These are phyloP conservation scores for Eremobia ochroleuca DNA, from an alignment of 2,888 invertebrate species.

Conservation along the genomic window DNA sequence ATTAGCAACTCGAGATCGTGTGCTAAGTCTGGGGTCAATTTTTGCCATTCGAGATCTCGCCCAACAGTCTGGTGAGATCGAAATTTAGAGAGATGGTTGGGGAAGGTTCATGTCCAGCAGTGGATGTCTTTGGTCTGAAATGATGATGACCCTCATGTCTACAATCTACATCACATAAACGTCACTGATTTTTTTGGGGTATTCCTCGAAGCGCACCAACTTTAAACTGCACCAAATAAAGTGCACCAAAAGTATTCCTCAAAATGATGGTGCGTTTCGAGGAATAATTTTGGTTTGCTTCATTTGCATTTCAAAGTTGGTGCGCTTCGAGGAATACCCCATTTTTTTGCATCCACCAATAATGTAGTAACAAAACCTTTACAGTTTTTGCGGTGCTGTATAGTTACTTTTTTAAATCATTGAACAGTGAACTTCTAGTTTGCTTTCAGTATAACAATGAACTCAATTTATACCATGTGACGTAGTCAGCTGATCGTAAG, in stretches of 20 bases:
- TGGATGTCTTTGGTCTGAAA: background rate
- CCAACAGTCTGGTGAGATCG: background rate
- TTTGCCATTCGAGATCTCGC: background rate
- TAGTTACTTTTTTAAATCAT: constrained; percentile 23
- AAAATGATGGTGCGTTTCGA: no score
- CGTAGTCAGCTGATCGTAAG: background rate
- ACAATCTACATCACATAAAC: background rate
- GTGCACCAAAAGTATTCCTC: no score
- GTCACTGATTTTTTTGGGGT: background rate
- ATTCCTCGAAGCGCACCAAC: no score
- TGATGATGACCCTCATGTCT: background rate
- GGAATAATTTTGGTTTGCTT: no score
- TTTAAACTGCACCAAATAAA: no score
- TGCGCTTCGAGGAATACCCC: no score
- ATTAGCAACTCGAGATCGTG: background rate
- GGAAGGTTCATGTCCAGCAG: background rate
- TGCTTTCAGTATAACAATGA: constrained; percentile 3
- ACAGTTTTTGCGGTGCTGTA: background rate
- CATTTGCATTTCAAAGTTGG: no score
- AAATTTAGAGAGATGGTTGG: background rate
- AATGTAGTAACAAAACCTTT: background rate
- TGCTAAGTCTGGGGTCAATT: background rate
- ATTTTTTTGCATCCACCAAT: background rate
- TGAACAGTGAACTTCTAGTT: constrained; percentile 11
- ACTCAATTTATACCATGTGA: constrained; percentile 11